Evolutionary conservation across 2,888 invertebrate genomes (phyloP), one percentile per base, ranked within the genome.

Genomic region (Polylopha cassiicola): DNA sequence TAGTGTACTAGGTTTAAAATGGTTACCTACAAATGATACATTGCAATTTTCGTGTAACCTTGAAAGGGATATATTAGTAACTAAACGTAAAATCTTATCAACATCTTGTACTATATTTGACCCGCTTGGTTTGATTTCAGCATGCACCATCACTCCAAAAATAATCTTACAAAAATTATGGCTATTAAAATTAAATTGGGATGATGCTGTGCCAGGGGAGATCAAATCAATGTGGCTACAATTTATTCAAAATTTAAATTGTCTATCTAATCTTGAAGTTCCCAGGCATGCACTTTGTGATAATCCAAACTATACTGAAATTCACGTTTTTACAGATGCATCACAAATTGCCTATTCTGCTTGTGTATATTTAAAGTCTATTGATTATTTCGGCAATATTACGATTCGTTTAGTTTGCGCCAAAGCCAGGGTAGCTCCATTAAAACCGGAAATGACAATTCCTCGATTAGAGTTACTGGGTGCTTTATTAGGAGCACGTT

Each of bases 141-240:
- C 38, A n/a, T 50, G 44, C 15, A 46, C 44, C 14, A 47, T 52
- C 10, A 23, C 24, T 16, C 37, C 48, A n/a, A 52, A 52, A 48
- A 46, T 50, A 4, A 7, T 51, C 3, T 22, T 49, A 9, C 51
- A 51, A 22, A 14, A 17, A 2, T 15, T 51, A 21, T 51, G 49
- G 51, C 23, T 20, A 4, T 18, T 24, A 13, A 39, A 43, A 15
- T 5, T 31, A 1, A 42, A 33, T 7, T 47, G 48, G 51, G 49
- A 51, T 30, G 43, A 51, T 4, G 34, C 34, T 5, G 41, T 47
- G 5, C 32, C 42, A 9, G 7, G 29, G 6, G 23, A 39, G 2
- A 28, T 45, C 4, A 3, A 36, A 9, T 6, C 17, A 21, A 1
- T 11, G 2, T 46, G 48, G 39, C 13, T 10, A 10, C 10, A 23